These are phyloP conservation scores for Petrocephalus sullivani DNA, from an alignment of 2,797 vertebrate species.

Conservation along the genomic window DNA sequence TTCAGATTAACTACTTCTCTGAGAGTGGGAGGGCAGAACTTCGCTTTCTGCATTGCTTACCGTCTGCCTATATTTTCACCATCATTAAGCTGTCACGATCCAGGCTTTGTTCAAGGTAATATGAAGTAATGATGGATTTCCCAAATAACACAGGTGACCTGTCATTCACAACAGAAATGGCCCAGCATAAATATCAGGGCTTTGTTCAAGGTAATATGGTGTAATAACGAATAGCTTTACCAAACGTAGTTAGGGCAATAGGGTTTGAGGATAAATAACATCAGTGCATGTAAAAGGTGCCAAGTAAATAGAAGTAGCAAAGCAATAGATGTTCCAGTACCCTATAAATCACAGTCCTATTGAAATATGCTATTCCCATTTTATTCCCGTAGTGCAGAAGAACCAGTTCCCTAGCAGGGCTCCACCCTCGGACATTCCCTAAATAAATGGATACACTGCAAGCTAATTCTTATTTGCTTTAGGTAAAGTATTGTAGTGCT, in stretches of 20 bases:
- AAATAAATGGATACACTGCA: background rate
- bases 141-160: background rate
- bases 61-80: constrained; percentile 13
- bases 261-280: background rate
- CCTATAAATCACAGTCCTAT: background rate
- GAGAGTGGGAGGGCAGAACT: background rate
- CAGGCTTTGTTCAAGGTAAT: background rate
- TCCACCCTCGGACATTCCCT: background rate
- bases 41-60: background rate
- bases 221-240: background rate
- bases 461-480: background rate
- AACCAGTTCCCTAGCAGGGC: background rate
- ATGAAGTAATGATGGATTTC: background rate
- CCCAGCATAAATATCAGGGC: background rate
- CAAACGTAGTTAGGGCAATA: background rate
- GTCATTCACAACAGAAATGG: background rate
- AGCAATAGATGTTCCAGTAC: background rate
- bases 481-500: background rate
- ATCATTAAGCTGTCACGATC: constrained; percentile 19
- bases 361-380: background rate
- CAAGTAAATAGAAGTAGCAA: background rate
- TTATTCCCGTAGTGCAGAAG: background rate
- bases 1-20: background rate
- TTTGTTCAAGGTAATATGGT: background rate
- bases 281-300: background rate